Base-by-base conservation (phyloP, 2,113 vertebrate genomes). In the Todiramphus saurophagus region DNA sequence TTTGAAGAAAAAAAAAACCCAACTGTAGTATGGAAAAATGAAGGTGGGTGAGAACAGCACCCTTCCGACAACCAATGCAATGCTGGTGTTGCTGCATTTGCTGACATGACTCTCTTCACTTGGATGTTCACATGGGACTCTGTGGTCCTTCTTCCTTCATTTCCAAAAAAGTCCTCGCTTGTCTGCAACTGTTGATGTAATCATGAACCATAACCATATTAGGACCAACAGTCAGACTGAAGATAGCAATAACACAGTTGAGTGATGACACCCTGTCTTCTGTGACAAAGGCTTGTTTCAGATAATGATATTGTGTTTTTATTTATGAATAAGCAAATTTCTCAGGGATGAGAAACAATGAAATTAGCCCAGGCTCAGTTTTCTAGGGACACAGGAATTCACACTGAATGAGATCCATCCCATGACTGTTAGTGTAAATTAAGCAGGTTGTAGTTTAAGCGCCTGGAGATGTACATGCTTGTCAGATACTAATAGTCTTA, bases 401-500 rank as follows among this genome's bases (percentile, higher is more conserved):
- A 31, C 0, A 5, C 21, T 96, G 66, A 92, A 95, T 94, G 68
- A 63, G 64, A 89, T 95, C 94, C 87, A 87, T 96, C 78, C 76
- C 63, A 50, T 0, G 4, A 55, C 41, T 80, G 44, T 53, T 84
- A 62, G 84, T 37, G 41, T 80, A 91, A 88, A 93, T 91, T 28
- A 83, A 96, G 31, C 56, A 64, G n/a, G 84, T 94, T 82, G 86
- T 93, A 37, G 5, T 93, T 91, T 76, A 72, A 94, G 64, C 80
- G 82, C 70, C 56, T 80, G 48, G 70, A 76, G 79, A 94, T 77
- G 86, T 59, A 77, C 64, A 50, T 55, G n/a, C 35, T 94, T 95
- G 90, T 94, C 90, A 94, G 86, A 87, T 51, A 67, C 51, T 93
- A 89, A 96, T 60, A 72, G 79, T 90, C 96, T 89, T 76, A 93